Evolutionary conservation across 2,113 vertebrate genomes (phyloP).

Genomic region (Rhinogobius similis): DNA sequence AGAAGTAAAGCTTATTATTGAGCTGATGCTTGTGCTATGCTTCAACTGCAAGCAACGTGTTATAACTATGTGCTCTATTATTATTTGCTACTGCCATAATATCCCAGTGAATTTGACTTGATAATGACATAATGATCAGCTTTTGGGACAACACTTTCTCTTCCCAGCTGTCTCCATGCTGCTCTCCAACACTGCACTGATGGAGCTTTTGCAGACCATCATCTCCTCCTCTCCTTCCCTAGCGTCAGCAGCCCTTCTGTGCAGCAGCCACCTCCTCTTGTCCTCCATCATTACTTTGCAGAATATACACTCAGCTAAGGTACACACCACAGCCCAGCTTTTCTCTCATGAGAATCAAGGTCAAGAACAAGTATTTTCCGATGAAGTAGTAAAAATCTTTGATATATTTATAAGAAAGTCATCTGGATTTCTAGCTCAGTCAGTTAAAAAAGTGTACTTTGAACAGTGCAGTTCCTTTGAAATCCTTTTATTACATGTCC

Average conservation of each 20-base stretch:
- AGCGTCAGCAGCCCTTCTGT: slow-evolving; percentile 70
- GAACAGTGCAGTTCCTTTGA: slow-evolving; percentile 15
- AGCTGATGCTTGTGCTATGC: slow-evolving; percentile 8
- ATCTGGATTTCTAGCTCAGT: slow-evolving; percentile 13
- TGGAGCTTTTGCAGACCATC: slow-evolving; percentile 85
- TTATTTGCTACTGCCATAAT: slow-evolving; percentile 14
- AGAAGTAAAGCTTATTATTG: slow-evolving; percentile 31
- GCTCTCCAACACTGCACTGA: slow-evolving; percentile 84
- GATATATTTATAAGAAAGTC: slow-evolving; percentile 20
- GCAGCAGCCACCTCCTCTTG: slow-evolving; percentile 85
- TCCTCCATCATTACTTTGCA: slow-evolving; percentile 85
- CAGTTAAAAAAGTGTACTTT: slow-evolving; percentile 18
- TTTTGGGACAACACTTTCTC: too few species aligned
- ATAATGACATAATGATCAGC: too few species aligned
- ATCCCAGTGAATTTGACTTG: slow-evolving; percentile 6
- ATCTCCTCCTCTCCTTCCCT: slow-evolving; percentile 71
- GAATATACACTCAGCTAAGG: slow-evolving; percentile 81
- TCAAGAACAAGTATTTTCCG: slow-evolving; percentile 9
- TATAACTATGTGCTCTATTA: slow-evolving; percentile 26
- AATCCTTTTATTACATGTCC: slow-evolving; percentile 28
- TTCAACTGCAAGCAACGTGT: slow-evolving; percentile 13
- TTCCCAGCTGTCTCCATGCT: slow-evolving; percentile 83
- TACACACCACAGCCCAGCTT: slow-evolving; percentile 60
- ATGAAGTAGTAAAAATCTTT: slow-evolving; percentile 24
- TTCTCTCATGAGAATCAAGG: slow-evolving; percentile 32